Evolutionary conservation across 2,113 vertebrate genomes (phyloP), one percentile per base, ranked within the genome.

Genomic region (Catharus bicknelli): DNA sequence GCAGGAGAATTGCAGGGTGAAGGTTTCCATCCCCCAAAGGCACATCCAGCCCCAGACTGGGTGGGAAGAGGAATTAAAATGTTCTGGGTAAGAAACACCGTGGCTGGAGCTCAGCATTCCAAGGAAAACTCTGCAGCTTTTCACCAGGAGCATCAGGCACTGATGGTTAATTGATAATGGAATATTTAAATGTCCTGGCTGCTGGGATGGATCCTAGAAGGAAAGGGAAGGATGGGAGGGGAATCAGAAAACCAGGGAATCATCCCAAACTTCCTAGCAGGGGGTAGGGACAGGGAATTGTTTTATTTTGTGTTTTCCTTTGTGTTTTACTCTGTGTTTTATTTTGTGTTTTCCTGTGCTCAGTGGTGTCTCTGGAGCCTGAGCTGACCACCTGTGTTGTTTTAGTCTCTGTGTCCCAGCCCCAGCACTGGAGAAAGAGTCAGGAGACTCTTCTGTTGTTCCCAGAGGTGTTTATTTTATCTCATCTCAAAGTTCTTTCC

Each of bases 141-240:
- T 26, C 70, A 69, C 51, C 48, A 45, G 8, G 36, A 92, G 78
- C 77, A n/a, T 82, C 45, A 74, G 27, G 53, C 68, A 40, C 86
- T 83, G 88, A 95, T 93, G 51, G 58, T 86, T 90, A 93, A 92
- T 61, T 91, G 93, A 88, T 90, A 90, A 79, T 19, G 66, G 70
- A 59, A 81, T 90, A 78, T 67, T 95, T 93, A 81, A 74, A 92
- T 13, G 27, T 32, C 80, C 42, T 5, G 77, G 59, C 50, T 32
- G 68, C 68, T 32, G 68, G 36, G 68, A 25, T 42, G 68, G 36
- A 26, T 13, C 38, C 51, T 51, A 42, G 50, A 53, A 50, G 36
- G 68, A 25, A 54, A 18, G 36, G 36, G 11, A 8, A 18, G 29
- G 68, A 32, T 70, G 50, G 48, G 27, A 53, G 67, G 27, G 32